Conservation (phyloP, 2,797 vertebrate genomes). For the Sebastes matsubarae region DNA sequence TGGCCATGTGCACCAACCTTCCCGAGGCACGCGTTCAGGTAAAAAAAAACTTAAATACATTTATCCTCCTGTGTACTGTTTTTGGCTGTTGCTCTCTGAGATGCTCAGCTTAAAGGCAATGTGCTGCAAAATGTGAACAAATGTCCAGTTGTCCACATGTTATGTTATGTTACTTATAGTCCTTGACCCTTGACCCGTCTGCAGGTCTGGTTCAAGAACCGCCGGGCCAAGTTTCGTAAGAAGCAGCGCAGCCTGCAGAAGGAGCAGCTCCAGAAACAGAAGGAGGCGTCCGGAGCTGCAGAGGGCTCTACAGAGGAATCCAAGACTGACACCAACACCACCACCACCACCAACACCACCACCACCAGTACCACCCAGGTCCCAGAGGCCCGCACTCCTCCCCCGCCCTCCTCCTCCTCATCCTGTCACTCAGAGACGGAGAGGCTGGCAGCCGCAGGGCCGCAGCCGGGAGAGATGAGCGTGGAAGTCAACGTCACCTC, state of each 20-base stretch:
- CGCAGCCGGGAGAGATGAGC: conserved; percentile 82
- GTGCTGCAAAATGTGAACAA: neutral
- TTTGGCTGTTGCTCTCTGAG: neutral
- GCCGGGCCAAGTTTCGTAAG: conserved; percentile 97
- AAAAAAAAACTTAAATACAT: conserved; percentile 11
- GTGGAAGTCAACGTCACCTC: conserved; percentile 93
- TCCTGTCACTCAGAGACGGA: conserved; percentile 82
- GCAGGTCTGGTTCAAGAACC: conserved; percentile 99
- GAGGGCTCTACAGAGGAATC: conserved; percentile 84
- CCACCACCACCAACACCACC: neutral
- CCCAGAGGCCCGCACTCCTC: conserved; percentile 81
- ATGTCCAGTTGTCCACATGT: neutral
- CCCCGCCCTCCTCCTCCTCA: conserved; percentile 80
- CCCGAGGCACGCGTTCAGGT: conserved; percentile 99
- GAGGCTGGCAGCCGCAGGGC: conserved; percentile 72
- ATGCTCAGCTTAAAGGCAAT: neutral
- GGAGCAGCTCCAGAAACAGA: conserved; percentile 98
- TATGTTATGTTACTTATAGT: neutral
- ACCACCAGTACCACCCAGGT: conserved; percentile 15
- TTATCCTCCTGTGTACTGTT: neutral
- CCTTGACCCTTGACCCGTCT: neutral
- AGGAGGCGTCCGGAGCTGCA: conserved; percentile 82
- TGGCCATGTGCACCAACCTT: conserved; percentile 99
- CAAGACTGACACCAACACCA: conserved; percentile 78
- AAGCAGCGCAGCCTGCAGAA: conserved; percentile 99